Evolutionary conservation across 2,888 invertebrate genomes (phyloP), one percentile per base, ranked within the genome.

Genomic region (Agelastica alni): DNA sequence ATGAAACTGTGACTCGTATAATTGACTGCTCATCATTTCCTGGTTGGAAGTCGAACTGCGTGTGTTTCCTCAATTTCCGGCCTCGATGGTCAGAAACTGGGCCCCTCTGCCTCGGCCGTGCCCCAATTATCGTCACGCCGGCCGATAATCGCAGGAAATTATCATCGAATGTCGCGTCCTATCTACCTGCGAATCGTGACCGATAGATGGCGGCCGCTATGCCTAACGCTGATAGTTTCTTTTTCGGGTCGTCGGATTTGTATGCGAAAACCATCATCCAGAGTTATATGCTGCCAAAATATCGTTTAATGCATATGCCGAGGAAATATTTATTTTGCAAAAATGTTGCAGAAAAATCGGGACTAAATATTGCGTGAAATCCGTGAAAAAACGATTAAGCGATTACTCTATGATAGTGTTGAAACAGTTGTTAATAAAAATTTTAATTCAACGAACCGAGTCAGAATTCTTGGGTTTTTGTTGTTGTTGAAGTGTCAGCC

Each of bases 61-160:
- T 73, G 75, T 72, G 70, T 73, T 74, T 74, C 76, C 76, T 75
- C 75, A 76, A 77, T 77, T 76, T 77, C 77, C 77, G 76, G 75
- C 72, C 20, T 39, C 37, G 9, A 32, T 36, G 41, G 22, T 49
- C 49, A 31, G 31, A 17, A 30, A 13, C 28, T 34, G 20, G 36
- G 12, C 37, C 43, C 30, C 26, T 18, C 48, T 2, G 14, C 31
- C 73, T 70, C 73, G 71, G 75, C 73, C 75, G 74, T 73, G 74
- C 74, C 75, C 75, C 74, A 74, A 74, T 75, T 75, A 75, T 67
- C 66, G 6, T 70, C 65, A 26, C 26, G 9, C 26, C 26, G 26
- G 69, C 69, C 43, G 42, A 51, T 76, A 77, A 77, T 77, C 75
- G 70, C 77, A 77, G 76, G 76, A 77, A 77, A 76, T 77, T 76